Evolutionary conservation across 2,888 invertebrate species (phyloP).

Genomic region (Pomacea canaliculata): DNA sequence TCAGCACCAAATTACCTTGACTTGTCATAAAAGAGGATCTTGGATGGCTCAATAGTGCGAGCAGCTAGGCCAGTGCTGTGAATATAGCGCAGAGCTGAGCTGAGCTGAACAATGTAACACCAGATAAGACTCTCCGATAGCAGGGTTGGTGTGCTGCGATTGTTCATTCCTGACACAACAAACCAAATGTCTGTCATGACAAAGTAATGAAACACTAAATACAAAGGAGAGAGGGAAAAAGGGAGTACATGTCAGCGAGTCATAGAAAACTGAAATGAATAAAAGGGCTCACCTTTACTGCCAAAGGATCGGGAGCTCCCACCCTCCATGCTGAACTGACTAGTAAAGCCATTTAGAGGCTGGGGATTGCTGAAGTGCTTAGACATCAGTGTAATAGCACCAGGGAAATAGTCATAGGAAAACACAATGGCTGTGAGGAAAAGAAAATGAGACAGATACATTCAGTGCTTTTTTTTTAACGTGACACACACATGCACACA

Average conservation of each 20-base stretch:
- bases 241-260: background rate
- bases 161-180: background rate
- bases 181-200: too few relatives aligned
- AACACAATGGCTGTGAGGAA: constrained; percentile 86
- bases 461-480: too few relatives aligned
- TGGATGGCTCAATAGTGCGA: constrained; percentile 90
- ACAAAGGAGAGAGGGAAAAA: background rate
- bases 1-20: constrained; percentile 47
- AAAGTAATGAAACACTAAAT: background rate
- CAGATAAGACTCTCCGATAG: constrained; percentile 93
- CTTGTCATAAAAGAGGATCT: constrained; percentile 76
- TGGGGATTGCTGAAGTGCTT: constrained; percentile 78
- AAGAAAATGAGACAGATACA: background rate
- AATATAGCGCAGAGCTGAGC: constrained; percentile 90
- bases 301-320: constrained; percentile 50
- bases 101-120: constrained; percentile 95
- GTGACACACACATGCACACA: background rate
- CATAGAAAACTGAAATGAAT: too few relatives aligned
- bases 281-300: constrained; percentile 17
- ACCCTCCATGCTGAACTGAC: constrained; percentile 51
- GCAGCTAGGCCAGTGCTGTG: constrained; percentile 85
- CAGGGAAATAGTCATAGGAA: constrained; percentile 95
- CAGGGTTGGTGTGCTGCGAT: constrained; percentile 65
- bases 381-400: constrained; percentile 87
- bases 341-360: constrained; percentile 60